A percentile compares a stretch with the other conserved stretches of the same genome.
Evolutionary conservation across 2,797 vertebrate species (phyloP).

Genomic region (Pelobates cultripes): DNA sequence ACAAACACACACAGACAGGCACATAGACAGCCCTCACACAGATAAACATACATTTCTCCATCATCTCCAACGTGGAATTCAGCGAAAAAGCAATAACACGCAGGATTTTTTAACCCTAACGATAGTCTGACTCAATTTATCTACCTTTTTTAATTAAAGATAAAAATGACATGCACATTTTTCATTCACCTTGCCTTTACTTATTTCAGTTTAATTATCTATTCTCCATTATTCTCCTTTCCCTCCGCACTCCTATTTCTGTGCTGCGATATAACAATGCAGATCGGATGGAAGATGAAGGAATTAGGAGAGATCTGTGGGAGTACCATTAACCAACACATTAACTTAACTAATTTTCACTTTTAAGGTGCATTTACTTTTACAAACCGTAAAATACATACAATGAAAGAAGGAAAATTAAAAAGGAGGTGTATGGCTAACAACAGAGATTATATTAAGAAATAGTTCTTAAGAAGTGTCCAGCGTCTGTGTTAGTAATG

Average conservation of each 20-base stretch:
- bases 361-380: constrained; percentile 54
- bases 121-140: constrained; percentile 47
- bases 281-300: constrained; percentile 52
- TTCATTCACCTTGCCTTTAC: constrained; percentile 55
- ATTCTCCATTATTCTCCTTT: constrained; percentile 50
- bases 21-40: too few relatives aligned
- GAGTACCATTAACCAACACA: constrained; percentile 56
- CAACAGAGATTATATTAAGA: constrained; percentile 1
- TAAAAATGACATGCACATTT: constrained; percentile 54
- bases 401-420: constrained; percentile 24
- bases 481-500: too few relatives aligned
- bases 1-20: not conserved
- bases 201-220: constrained; percentile 56
- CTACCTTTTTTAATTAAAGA: constrained; percentile 55
- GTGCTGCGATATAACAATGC: constrained; percentile 49
- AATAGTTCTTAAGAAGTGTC: too few relatives aligned
- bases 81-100: constrained; percentile 26
- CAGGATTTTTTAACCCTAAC: constrained; percentile 34
- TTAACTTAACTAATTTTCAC: constrained; percentile 55
- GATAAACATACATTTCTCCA: not conserved
- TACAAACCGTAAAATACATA: constrained; percentile 33
- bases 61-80: not conserved
- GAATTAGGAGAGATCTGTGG: constrained; percentile 51
- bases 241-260: constrained; percentile 46
- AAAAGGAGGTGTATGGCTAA: constrained; percentile 7